These are phyloP conservation scores for Paratilapia polleni DNA, from an alignment of 2,113 vertebrate species.

Conservation along the genomic window DNA sequence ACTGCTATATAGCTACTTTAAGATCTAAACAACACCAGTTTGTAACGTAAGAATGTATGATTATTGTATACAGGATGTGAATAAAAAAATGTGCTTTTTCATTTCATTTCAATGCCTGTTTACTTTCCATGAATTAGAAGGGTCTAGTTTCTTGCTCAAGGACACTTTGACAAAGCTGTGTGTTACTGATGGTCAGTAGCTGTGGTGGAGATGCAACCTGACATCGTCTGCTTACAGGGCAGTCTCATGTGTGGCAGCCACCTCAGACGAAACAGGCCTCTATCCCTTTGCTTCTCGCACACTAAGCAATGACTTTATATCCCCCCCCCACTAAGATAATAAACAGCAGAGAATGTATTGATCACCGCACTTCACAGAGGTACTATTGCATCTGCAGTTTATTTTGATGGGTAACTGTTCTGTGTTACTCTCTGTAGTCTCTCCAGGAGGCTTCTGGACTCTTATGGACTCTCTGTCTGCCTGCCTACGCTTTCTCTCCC, in stretches of 20 bases:
- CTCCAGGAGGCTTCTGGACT: slow-evolving; percentile 26
- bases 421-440: slow-evolving; percentile 16
- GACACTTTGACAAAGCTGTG: slow-evolving; percentile 15
- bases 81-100: not conserved
- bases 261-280: not conserved
- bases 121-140: not conserved
- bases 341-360: slow-evolving; percentile 10
- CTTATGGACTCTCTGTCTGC: slow-evolving; percentile 44
- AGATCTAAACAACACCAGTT: too few relatives aligned
- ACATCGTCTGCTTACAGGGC: slow-evolving; percentile 32
- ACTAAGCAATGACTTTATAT: not conserved
- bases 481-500: slow-evolving; percentile 54
- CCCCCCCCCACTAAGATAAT: slow-evolving; percentile 1
- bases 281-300: not conserved
- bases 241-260: not conserved
- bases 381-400: slow-evolving; percentile 6
- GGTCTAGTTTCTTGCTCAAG: slow-evolving; percentile 28
- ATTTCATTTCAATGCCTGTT: not conserved
- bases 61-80: too few relatives aligned
- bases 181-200: slow-evolving; percentile 26
- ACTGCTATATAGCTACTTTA: too few relatives aligned
- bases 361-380: not conserved
- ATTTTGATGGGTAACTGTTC: slow-evolving; percentile 34
- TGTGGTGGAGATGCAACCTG: slow-evolving; percentile 40
- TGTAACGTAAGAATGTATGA: too few relatives aligned